Evolutionary conservation across 53 echinoderm and acorn worm genomes (phyloP).

Genomic region (Hippasteria phrygiana): DNA sequence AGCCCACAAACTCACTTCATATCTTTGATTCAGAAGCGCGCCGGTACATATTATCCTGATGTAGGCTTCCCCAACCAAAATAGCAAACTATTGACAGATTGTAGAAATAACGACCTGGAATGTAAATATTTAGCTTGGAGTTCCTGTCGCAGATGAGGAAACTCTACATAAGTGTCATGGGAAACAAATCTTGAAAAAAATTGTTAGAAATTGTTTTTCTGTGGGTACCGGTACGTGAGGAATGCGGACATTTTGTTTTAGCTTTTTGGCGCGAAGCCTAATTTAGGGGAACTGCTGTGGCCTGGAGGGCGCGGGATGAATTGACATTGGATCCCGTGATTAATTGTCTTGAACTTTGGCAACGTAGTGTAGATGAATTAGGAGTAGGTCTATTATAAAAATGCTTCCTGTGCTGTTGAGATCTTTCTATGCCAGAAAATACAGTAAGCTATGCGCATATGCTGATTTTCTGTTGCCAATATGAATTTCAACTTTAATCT

Average conservation of each 20-base stretch:
- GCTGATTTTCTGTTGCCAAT: too few species aligned
- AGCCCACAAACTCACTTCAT: neutral
- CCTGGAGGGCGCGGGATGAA: slow-evolving; percentile 15
- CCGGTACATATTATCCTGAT: neutral
- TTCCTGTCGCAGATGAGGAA: neutral
- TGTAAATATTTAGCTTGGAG: slow-evolving; percentile 58
- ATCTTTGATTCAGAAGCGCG: neutral
- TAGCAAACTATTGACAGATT: slow-evolving; percentile 48
- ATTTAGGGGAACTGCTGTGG: neutral
- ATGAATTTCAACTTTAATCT: too few species aligned
- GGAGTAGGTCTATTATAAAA: neutral
- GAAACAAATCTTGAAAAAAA: slow-evolving; percentile 6
- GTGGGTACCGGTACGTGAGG: slow-evolving; percentile 14
- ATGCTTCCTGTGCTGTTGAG: too few species aligned
- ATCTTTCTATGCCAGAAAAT: too few species aligned
- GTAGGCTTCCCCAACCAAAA: slow-evolving; percentile 14
- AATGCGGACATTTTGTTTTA: slow-evolving; percentile 31
- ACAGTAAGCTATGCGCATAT: too few species aligned
- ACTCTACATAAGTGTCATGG: slow-evolving; percentile 11
- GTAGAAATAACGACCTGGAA: slow-evolving; percentile 47
- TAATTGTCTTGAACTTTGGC: slow-evolving; percentile 20
- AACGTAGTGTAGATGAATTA: neutral
- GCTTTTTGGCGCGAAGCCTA: neutral
- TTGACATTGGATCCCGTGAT: slow-evolving; percentile 27
- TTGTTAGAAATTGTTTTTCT: slow-evolving; percentile 16